These are phyloP conservation scores for Callyntrura guangdongensis DNA, from an alignment of 2,888 invertebrate genomes.

Conservation along the genomic window DNA sequence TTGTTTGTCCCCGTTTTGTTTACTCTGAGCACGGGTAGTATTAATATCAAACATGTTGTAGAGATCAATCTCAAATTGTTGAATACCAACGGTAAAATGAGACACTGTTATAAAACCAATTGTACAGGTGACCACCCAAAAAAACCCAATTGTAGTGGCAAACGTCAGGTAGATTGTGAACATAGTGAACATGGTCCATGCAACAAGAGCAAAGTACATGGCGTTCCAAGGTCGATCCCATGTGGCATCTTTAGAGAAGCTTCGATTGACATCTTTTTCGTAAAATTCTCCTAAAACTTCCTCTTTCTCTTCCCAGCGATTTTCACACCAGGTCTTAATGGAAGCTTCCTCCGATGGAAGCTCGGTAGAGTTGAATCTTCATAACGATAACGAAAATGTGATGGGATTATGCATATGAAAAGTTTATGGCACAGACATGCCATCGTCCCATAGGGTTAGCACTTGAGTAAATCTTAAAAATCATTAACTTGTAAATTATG, in stretches of 20 bases:
- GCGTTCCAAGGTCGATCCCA: constrained; percentile 85
- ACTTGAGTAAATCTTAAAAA: too few relatives aligned
- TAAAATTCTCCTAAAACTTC: constrained; percentile 88
- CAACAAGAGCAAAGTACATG: constrained; percentile 88
- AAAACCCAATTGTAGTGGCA: constrained; percentile 87
- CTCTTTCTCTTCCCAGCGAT: constrained; percentile 90
- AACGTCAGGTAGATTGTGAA: constrained; percentile 86
- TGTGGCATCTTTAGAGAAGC: constrained; percentile 69
- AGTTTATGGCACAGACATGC: too few relatives aligned
- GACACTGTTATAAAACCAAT: constrained; percentile 88
- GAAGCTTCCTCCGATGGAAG: constrained; percentile 88
- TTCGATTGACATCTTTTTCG: constrained; percentile 51
- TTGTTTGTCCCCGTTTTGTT: too few relatives aligned
- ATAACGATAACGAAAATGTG: too few relatives aligned
- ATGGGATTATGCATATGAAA: too few relatives aligned
- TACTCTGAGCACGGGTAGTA: background rate
- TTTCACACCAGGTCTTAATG: constrained; percentile 89
- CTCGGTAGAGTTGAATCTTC: constrained; percentile 88
- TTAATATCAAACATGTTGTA: constrained; percentile 79
- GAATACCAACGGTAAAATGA: constrained; percentile 88
- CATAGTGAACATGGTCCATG: constrained; percentile 89
- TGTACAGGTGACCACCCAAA: constrained; percentile 88
- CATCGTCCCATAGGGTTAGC: too few relatives aligned
- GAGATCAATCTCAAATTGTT: constrained; percentile 87
- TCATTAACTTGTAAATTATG: too few relatives aligned